Evolutionary conservation across 1,140 invertebrate species (phyloP).

Genomic region (Chironomus striatipennis): DNA sequence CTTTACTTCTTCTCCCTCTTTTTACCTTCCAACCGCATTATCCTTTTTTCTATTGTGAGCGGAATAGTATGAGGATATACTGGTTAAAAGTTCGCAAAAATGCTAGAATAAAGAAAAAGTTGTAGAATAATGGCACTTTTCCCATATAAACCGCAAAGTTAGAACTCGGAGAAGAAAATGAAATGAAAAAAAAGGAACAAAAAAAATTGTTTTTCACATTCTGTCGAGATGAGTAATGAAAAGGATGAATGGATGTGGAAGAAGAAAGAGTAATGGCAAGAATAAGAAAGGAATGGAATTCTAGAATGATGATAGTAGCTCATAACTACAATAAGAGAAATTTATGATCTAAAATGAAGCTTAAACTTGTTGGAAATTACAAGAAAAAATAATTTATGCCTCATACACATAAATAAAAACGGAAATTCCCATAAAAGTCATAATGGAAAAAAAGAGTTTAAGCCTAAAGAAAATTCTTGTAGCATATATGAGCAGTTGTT

Average conservation of each 20-base stretch:
- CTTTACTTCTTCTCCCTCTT: background rate
- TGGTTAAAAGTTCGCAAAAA: background rate
- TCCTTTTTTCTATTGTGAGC: background rate
- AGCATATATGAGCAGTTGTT: background rate
- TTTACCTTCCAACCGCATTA: background rate
- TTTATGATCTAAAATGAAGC: too few relatives aligned
- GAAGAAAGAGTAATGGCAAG: too few relatives aligned
- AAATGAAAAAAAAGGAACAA: background rate
- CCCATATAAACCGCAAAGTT: background rate
- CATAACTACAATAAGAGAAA: too few relatives aligned
- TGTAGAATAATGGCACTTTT: background rate
- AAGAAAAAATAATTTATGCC: too few relatives aligned
- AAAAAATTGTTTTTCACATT: background rate
- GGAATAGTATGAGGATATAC: background rate
- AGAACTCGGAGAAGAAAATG: background rate
- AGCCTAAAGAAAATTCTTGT: too few relatives aligned
- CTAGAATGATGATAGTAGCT: too few relatives aligned
- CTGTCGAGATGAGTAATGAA: background rate
- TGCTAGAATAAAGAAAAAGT: background rate
- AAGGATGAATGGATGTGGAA: background rate
- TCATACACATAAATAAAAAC: too few relatives aligned
- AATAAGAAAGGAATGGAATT: too few relatives aligned
- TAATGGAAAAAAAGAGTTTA: too few relatives aligned
- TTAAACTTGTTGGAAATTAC: too few relatives aligned
- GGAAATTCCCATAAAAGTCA: too few relatives aligned